Evolutionary conservation across 2,888 invertebrate species (phyloP), one percentile per base, ranked within the genome.

Genomic region (Epirrhoe alternata): DNA sequence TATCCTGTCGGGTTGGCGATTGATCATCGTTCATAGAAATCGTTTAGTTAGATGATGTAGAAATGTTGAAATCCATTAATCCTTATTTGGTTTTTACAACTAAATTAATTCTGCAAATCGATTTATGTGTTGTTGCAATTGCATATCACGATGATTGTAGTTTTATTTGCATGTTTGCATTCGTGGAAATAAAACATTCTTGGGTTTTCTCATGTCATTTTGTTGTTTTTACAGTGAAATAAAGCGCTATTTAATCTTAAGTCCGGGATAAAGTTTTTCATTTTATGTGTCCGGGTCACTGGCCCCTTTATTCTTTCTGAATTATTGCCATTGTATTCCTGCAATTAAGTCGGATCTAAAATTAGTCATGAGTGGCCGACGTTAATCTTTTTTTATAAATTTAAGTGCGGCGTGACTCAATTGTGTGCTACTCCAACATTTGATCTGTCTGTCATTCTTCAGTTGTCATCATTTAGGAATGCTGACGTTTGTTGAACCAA

Each of bases 391-490:
- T 38, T 69, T 74, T 68, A 68, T 53, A 61, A 64, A 64, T 54
- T 65, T 70, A 63, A 61, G 63, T 62, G 53, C 38, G 16, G 42
- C 57, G 72, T 81, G 82, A 81, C 55, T 83, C 82, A 82, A 55
- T 51, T 67, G 64, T 77, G 33, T 70, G 71, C 66, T 66, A 61
- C 68, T 73, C 64, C 52, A 72, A 72, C 75, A 70, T 82, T 78
- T 75, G 64, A 69, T 68, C 73, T 74, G 77, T 74, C 74, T 76
- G 75, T 76, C 75, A 71, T 70, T 72, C 64, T 76, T 78, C 57
- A 51, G 64, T 50, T 80, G 84, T 89, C 89, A 88, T 81, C 81
- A 76, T 78, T 83, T 67, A 76, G 80, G 77, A 82, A 88, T 85
- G 81, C 72, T 71, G 86, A 89, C 88, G 87, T 81, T 71, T 74